Conservation (phyloP, 2,888 invertebrate genomes). For the Theretra japonica region DNA sequence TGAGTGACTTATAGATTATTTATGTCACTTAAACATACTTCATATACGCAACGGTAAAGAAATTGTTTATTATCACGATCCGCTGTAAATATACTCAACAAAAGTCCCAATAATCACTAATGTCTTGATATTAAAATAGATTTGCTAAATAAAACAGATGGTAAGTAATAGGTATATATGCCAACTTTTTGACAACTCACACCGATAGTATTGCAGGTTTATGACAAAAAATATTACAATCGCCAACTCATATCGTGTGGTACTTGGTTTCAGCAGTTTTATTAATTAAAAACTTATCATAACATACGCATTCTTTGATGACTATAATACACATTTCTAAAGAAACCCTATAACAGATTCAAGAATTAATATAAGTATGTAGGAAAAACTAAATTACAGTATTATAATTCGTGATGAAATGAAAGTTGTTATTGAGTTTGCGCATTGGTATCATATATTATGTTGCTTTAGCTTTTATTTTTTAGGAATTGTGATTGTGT, state of each 20-base stretch:
- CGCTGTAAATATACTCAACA: conserved; percentile 8
- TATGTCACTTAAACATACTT: conserved; percentile 9
- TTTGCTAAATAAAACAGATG: conserved; percentile 74
- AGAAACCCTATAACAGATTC: no score
- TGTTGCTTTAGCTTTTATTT: no score
- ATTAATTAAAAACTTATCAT: no score
- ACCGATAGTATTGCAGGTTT: conserved; percentile 31
- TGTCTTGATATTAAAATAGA: conserved; percentile 57
- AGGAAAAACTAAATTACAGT: no score
- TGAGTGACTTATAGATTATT: not conserved
- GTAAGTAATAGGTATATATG: conserved; percentile 62
- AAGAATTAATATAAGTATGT: no score
- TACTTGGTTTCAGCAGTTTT: no score
- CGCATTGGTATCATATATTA: no score
- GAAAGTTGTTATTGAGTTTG: no score
- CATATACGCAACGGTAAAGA: not conserved
- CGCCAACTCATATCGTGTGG: not conserved
- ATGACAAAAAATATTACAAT: not conserved
- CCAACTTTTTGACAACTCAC: conserved; percentile 78
- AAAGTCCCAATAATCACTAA: conserved; percentile 7
- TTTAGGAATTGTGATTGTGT: no score
- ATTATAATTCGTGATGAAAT: no score
- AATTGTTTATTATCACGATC: not conserved
- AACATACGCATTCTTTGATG: no score
- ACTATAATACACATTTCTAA: no score